A percentile compares a stretch with the other conserved stretches of the same genome.
Conservation (phyloP, 2,797 vertebrate genomes). For the Cheirogaleus major region DNA sequence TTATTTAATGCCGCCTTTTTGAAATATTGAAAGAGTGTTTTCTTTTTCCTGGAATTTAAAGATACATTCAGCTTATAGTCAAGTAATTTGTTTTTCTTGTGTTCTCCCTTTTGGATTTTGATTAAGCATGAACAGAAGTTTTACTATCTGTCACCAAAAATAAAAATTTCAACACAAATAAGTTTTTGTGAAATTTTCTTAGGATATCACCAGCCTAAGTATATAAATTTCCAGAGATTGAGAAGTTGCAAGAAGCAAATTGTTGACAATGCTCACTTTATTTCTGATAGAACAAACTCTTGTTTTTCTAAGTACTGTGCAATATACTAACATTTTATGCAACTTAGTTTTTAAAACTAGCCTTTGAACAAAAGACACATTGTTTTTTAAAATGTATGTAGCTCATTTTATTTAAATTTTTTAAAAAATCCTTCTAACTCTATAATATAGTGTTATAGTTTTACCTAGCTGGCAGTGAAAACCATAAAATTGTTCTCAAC, state of each 20-base stretch:
- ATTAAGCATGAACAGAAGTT: constrained; percentile 3
- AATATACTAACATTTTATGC: not conserved
- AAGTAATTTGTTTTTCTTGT: constrained; percentile 28
- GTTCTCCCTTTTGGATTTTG: not conserved
- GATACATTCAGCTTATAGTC: not conserved
- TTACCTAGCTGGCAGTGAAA: constrained; percentile 22
- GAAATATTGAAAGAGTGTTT: not conserved
- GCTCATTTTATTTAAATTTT: not conserved
- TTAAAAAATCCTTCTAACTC: not conserved
- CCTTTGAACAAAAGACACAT: not conserved
- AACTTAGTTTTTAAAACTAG: constrained; percentile 33
- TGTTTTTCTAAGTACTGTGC: not conserved
- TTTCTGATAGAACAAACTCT: not conserved
- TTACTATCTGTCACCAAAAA: not conserved
- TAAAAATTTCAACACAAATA: not conserved
- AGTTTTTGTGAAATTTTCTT: not conserved
- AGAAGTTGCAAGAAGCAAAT: not conserved
- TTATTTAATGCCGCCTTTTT: constrained; percentile 1
- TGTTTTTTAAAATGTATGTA: not conserved
- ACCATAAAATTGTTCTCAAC: not conserved
- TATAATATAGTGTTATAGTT: constrained; percentile 22
- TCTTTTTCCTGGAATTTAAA: constrained; percentile 50
- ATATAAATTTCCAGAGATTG: not conserved
- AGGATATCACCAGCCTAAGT: not conserved
- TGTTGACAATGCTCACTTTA: not conserved